Evolutionary conservation across 2,797 vertebrate genomes (phyloP), one percentile per base, ranked within the genome.

Genomic region (Acanthopagrus latus): DNA sequence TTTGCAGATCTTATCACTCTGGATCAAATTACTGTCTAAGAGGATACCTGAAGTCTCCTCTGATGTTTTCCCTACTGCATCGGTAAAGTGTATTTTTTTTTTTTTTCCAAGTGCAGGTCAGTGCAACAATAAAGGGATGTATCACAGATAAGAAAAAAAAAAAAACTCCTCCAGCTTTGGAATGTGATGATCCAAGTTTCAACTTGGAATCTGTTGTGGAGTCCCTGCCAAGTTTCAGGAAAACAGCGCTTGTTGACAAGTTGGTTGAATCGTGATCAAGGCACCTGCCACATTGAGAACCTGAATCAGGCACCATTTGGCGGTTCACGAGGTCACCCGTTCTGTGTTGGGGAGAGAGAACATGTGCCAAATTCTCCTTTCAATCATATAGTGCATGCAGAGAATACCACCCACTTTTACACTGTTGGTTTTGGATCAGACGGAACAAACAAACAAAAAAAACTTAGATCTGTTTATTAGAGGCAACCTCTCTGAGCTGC

Each of bases 281-380:
- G 93, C 94, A 95, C 95, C 95, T 94, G 94, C 90, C 92, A 94
- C 92, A 90, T 88, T 84, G 90, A 90, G 89, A 94, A 95, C 94
- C 94, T 95, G 94, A 93, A 93, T 90, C 91, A 89, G 91, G 88
- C 94, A 93, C 93, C 95, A 96, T 95, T 96, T 96, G 95, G 94
- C 64, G 78, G 93, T 91, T 93, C 93, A 91, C 51, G 51, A 85
- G 94, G 93, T 94, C 92, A 90, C 67, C 82, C 81, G 63, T 76
- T 93, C 87, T 78, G 87, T 85, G 86, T 89, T 86, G 90, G 84
- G 85, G 83, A 89, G 82, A 68, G 71, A 64, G 65, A 66, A 65
- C 56, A n/a, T 8, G 74, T 91, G 94, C 94, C 94, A 95, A 89
- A 83, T 90, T 77, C 81, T 82, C 73, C 92, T 81, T 93, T 93